These are phyloP conservation scores for Agrilus cyanescens DNA, from an alignment of 2,888 invertebrate genomes.

Conservation along the genomic window DNA sequence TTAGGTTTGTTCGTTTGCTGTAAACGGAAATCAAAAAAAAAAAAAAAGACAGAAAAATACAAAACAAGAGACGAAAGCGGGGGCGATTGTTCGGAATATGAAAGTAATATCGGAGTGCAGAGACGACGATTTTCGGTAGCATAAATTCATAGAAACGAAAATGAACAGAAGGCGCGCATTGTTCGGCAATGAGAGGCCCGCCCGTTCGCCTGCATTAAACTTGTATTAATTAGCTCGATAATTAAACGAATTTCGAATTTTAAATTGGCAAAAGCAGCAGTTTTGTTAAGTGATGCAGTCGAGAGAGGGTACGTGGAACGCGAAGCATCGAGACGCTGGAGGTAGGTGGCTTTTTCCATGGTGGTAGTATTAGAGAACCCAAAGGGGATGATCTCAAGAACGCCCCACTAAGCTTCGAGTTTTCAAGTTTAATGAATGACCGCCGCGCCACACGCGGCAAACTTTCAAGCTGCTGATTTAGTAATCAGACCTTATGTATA, in stretches of 20 bases:
- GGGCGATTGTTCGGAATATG: too few species aligned
- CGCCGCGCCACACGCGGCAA: slow-evolving; percentile 33
- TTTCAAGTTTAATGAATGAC: slow-evolving; percentile 37
- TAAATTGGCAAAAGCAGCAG: slow-evolving; percentile 17
- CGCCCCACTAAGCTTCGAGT: slow-evolving; percentile 20
- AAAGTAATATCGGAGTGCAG: too few species aligned
- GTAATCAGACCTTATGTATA: slow-evolving; percentile 30
- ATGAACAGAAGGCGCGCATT: too few species aligned
- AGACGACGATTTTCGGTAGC: too few species aligned
- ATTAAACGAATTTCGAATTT: slow-evolving; percentile 24
- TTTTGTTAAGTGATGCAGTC: slow-evolving; percentile 9
- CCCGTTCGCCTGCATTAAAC: slow-evolving; percentile 16
- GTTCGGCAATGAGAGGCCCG: too few species aligned
- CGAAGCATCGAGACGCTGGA: slow-evolving; percentile 5
- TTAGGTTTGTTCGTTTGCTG: too few species aligned
- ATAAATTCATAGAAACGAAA: too few species aligned
- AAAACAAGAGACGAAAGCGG: too few species aligned
- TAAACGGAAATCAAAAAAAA: too few species aligned
- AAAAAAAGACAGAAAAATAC: too few species aligned
- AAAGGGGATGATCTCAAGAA: slow-evolving; percentile 7
- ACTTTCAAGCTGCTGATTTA: slow-evolving; percentile 35
- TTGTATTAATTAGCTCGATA: slow-evolving; percentile 25
- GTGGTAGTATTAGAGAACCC: too few species aligned
- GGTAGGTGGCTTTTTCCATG: neutral
- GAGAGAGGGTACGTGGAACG: slow-evolving; percentile 15